Percentiles rank a stretch among this genome's conserved stretches.
These are phyloP conservation scores for Neotoxoptera formosana DNA, from an alignment of 1,140 invertebrate species.

Conservation along the genomic window DNA sequence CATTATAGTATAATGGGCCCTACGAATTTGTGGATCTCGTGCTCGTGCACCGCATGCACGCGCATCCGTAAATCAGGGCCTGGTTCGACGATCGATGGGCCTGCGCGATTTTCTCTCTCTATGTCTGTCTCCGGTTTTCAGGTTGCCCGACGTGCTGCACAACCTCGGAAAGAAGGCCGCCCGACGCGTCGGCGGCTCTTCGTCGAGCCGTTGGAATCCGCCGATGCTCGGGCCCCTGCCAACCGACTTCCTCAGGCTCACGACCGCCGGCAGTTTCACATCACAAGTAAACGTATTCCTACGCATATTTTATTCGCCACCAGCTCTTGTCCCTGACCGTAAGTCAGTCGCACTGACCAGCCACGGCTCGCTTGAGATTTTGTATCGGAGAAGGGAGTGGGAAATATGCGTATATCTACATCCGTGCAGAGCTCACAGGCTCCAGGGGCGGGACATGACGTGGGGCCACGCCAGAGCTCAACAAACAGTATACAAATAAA, in stretches of 20 bases:
- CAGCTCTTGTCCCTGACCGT: neutral
- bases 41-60: neutral
- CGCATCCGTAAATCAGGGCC: neutral
- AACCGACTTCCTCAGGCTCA: slow-evolving; percentile 75
- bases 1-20: too few species aligned
- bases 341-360: neutral
- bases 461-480: too few species aligned
- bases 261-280: neutral
- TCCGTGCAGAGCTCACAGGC: too few species aligned
- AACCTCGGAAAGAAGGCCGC: slow-evolving; percentile 55
- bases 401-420: too few species aligned
- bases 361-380: too few species aligned
- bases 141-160: slow-evolving; percentile 47
- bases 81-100: neutral
- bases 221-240: slow-evolving; percentile 82
- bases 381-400: too few species aligned
- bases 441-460: too few species aligned
- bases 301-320: neutral
- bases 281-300: slow-evolving; percentile 25
- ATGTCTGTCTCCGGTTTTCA: neutral
- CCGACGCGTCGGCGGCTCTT: slow-evolving; percentile 37
- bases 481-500: too few species aligned
- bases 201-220: slow-evolving; percentile 76
- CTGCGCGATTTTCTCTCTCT: neutral
- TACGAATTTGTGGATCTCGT: neutral